These are phyloP conservation scores for Parazoanthus swiftii DNA, from an alignment of 92 coral and sea anemone species.

Conservation along the genomic window DNA sequence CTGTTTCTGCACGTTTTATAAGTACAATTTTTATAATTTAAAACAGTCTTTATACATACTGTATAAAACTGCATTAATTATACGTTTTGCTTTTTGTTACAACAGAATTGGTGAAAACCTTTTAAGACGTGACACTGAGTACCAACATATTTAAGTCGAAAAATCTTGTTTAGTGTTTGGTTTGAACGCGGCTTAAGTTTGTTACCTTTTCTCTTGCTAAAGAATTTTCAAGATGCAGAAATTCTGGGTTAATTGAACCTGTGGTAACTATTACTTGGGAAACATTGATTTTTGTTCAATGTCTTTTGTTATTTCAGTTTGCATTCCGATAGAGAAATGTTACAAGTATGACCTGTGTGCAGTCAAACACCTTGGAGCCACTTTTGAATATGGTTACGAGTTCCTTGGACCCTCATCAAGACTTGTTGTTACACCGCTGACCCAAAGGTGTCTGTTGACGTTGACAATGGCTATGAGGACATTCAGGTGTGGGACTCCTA, in stretches of 20 bases:
- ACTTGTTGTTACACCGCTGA: slow-evolving; percentile 84
- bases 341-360: slow-evolving; percentile 65
- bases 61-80: no score
- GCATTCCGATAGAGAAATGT: slow-evolving; percentile 57
- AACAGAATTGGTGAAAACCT: no score
- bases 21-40: no score
- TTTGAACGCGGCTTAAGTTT: no score
- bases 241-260: not conserved
- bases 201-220: not conserved
- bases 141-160: no score
- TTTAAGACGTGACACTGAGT: no score
- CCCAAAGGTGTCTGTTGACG: slow-evolving; percentile 83
- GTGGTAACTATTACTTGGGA: not conserved
- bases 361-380: slow-evolving; percentile 73
- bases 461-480: slow-evolving; percentile 83
- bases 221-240: not conserved
- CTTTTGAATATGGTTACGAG: slow-evolving; percentile 84
- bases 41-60: no score
- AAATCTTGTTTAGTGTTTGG: no score
- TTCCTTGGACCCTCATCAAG: slow-evolving; percentile 82
- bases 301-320: slow-evolving; percentile 25
- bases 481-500: slow-evolving; percentile 78
- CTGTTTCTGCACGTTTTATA: no score
- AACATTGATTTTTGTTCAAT: not conserved
- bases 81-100: no score